phyloP scores from a whole-genome alignment of 1,140 invertebrate genomes.

The Lordiphosa clarofinis region DNA sequence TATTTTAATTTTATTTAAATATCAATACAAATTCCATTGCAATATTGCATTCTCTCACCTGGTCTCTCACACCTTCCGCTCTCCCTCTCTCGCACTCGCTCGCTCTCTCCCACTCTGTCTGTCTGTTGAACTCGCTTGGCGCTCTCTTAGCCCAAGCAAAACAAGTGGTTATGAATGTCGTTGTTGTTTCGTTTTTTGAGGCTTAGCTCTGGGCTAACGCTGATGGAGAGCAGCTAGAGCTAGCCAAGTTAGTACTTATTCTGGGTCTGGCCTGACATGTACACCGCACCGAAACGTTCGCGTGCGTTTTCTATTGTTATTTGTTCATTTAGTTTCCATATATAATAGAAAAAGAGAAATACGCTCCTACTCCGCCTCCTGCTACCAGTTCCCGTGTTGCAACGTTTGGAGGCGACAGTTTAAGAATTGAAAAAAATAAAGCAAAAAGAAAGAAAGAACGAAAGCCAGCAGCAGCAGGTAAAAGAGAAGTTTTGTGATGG shows the following conservation, averaged over 20 bases:
- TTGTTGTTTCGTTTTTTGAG: slow-evolving; percentile 17
- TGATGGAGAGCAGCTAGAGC: slow-evolving; percentile 32
- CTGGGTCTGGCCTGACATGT: slow-evolving; percentile 48
- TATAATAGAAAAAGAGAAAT: slow-evolving; percentile 11
- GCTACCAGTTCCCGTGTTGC: slow-evolving; percentile 2
- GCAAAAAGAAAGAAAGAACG: slow-evolving; percentile 40
- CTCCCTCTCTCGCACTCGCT: slow-evolving; percentile 3
- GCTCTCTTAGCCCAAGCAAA: background rate
- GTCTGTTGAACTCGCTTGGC: slow-evolving; percentile 1
- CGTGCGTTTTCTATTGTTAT: slow-evolving; percentile 54
- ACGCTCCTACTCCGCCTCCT: slow-evolving; percentile 4
- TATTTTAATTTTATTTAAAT: no score
- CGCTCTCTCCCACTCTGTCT: slow-evolving; percentile 5
- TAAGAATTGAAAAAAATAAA: slow-evolving; percentile 48
- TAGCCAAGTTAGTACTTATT: slow-evolving; percentile 63
- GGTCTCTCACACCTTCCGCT: slow-evolving; percentile 5
- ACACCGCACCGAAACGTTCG: slow-evolving; percentile 55
- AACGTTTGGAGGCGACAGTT: slow-evolving; percentile 37
- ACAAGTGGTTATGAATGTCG: slow-evolving; percentile 10
- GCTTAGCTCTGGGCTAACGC: slow-evolving; percentile 58
- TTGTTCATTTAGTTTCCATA: slow-evolving; percentile 38
- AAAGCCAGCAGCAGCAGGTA: slow-evolving; percentile 48
- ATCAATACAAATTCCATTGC: no score
- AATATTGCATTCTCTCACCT: background rate
- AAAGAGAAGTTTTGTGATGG: slow-evolving; percentile 31